Evolutionary conservation across 2,113 vertebrate genomes (phyloP), one percentile per base, ranked within the genome.

Genomic region (Ptilorrhoa leucosticta): DNA sequence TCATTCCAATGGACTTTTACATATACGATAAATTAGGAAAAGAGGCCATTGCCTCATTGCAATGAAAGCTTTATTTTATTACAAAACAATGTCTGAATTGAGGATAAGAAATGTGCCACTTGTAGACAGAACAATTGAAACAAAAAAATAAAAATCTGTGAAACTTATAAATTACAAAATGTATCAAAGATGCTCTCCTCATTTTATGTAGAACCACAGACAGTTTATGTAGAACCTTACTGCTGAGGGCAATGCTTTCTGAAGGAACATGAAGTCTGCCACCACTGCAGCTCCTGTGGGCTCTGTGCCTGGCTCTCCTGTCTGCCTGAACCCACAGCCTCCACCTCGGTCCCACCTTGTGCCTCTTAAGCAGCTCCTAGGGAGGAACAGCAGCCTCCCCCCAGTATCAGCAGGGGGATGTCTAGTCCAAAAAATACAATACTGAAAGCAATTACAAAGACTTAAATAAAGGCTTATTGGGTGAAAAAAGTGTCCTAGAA

Each of bases 401-500:
- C 3, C 28, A 24, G 8, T 4, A 68, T 31, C 0, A 0, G 33
- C 27, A 35, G 20, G 16, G 9, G 18, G 5, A 56, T 48, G 35
- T 11, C 13, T 31, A 40, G 13, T 15, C 33, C 33, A 28, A 72
- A 86, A 79, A 19, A 0, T 7, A 53, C 7, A 37, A 39, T 9
- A 50, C 13, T 57, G 31, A 78, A 90, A 48, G 7, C 14, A 53
- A 33, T 30, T 73, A 15, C 23, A 33, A 30, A 39, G 27, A 72
- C 2, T 24, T 37, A 39, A 1, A 18, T 24, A 50, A 86, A 66
- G 13, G 24, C 13, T 40, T 82, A 15, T 3, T 50, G 10, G 2
- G 15, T 30, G 20, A n/a, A 40, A 87, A 50, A 70, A 22, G 2
- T 40, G 22, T 13, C 19, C 12, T 51, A 69, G 53, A 39, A 76